phyloP scores from a whole-genome alignment of 2,113 vertebrate genomes.

The Spea bombifrons region DNA sequence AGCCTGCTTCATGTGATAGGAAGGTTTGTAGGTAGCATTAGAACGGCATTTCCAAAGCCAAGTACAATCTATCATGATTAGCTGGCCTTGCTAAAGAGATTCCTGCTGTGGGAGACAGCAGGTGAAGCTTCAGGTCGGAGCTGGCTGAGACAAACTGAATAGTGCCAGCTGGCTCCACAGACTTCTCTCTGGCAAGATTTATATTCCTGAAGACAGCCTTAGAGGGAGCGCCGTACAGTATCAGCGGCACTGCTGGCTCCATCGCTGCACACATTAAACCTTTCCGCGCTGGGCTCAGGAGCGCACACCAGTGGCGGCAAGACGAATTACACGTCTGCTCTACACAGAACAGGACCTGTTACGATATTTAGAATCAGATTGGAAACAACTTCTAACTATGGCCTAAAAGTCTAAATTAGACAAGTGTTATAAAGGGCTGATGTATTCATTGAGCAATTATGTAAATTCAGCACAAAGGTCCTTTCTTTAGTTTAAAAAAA shows the following conservation, averaged over 20 bases:
- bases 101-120: conserved; percentile 33
- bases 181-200: conserved; percentile 14
- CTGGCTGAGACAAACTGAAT: conserved; percentile 23
- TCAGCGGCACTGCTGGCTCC: conserved; percentile 28
- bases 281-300: conserved; percentile 12
- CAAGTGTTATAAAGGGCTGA: no score
- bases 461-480: no score
- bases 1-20: conserved; percentile 12
- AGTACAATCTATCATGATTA: conserved; percentile 47
- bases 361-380: no score
- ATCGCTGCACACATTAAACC: conserved; percentile 21
- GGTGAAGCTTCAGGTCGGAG: conserved; percentile 44
- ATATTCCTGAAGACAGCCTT: conserved; percentile 10
- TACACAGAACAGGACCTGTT: no score
- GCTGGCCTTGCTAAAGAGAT: conserved; percentile 38
- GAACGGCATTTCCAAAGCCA: conserved; percentile 36
- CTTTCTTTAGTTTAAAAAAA: no score
- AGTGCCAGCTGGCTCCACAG: conserved; percentile 35
- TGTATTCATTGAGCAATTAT: no score
- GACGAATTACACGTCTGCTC: no score
- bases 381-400: no score
- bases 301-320: no score
- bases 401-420: no score
- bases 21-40: conserved; percentile 9
- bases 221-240: conserved; percentile 11